phyloP scores from a whole-genome alignment of 1,140 invertebrate genomes.

The Anoplolepis gracilipes region DNA sequence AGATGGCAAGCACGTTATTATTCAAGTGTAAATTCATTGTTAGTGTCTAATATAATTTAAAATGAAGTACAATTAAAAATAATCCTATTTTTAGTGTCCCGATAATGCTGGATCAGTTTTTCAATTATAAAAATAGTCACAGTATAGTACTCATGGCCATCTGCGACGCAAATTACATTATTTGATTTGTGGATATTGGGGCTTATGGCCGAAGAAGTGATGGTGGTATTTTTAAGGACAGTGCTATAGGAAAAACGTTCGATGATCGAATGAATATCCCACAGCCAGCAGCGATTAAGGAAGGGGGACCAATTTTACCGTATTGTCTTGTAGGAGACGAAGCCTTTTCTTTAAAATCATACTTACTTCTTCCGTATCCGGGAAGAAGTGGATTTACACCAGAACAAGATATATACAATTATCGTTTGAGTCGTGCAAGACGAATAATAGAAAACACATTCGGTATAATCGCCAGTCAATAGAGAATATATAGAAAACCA shows the following conservation, averaged over 20 bases:
- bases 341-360: slow-evolving; percentile 1
- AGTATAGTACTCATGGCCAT: not conserved
- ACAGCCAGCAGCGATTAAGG: not conserved
- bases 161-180: slow-evolving; percentile 4
- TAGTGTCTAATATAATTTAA: not conserved
- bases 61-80: not conserved
- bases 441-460: not conserved
- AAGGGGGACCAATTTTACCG: not conserved
- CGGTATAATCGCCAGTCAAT: not conserved
- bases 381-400: not conserved
- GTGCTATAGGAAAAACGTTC: not conserved
- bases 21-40: not conserved
- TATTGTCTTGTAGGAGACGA: not conserved
- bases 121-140: slow-evolving; percentile 6
- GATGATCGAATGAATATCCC: slow-evolving; percentile 12
- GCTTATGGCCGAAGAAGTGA: not conserved
- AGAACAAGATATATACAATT: not conserved
- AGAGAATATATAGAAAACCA: too few relatives aligned
- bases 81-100: slow-evolving; percentile 4
- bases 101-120: not conserved
- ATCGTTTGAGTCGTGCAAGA: not conserved
- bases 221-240: not conserved
- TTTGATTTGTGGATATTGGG: slow-evolving; percentile 2
- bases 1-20: not conserved
- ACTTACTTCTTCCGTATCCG: not conserved